phyloP scores from a whole-genome alignment of 2,888 invertebrate genomes.

The Colostygia pectinataria region DNA sequence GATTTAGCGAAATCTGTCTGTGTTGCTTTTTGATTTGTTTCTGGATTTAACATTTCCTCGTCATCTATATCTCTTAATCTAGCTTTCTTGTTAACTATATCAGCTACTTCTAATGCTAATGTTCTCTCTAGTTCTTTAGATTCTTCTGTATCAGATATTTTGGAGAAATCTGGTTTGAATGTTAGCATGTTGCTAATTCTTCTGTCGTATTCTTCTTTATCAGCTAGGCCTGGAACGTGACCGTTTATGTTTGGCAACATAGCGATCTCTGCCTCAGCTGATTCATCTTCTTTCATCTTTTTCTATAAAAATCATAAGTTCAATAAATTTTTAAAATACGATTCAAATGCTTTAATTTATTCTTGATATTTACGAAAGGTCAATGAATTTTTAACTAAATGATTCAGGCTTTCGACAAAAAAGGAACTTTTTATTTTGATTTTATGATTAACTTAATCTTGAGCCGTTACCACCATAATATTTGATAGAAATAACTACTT shows the following conservation, averaged over 20 bases:
- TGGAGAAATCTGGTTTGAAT: slow-evolving; percentile 61
- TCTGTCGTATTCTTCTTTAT: slow-evolving; percentile 55
- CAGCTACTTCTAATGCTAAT: slow-evolving; percentile 61
- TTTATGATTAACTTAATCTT: too few species aligned
- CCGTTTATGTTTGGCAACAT: slow-evolving; percentile 58
- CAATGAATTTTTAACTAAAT: too few species aligned
- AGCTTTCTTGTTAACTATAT: slow-evolving; percentile 58
- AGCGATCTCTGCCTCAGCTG: slow-evolving; percentile 48
- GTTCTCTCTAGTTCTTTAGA: slow-evolving; percentile 55
- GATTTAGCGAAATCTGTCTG: slow-evolving; percentile 58
- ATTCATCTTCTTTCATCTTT: slow-evolving; percentile 61
- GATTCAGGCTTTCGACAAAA: too few species aligned
- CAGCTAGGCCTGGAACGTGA: slow-evolving; percentile 44
- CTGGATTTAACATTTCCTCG: slow-evolving; percentile 36
- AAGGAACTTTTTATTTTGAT: too few species aligned
- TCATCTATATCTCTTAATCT: slow-evolving; percentile 45
- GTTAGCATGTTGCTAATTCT: slow-evolving; percentile 69
- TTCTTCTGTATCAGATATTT: slow-evolving; percentile 51
- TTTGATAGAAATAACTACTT: too few species aligned
- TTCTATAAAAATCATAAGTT: slow-evolving; percentile 46
- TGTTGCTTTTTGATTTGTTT: slow-evolving; percentile 49
- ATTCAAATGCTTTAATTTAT: too few species aligned
- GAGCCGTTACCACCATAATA: too few species aligned
- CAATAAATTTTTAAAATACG: too few species aligned
- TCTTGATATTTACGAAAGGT: too few species aligned